Evolutionary conservation across 2,797 vertebrate species (phyloP).

Genomic region (Todus mexicanus): DNA sequence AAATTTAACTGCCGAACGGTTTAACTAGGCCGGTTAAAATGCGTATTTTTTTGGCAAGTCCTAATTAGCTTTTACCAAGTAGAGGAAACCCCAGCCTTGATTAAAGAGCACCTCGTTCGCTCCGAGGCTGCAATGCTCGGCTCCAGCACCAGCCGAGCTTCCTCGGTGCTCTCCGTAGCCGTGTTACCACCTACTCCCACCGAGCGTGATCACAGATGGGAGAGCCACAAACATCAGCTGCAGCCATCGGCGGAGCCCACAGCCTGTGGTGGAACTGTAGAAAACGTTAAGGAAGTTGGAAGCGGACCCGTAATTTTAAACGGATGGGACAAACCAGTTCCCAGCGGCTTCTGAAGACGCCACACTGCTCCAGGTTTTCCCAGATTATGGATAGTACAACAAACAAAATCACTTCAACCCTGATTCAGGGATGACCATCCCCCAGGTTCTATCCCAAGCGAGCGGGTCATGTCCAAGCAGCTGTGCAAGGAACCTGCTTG

Average conservation of each 20-base stretch:
- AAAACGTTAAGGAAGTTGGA: background rate
- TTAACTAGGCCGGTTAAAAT: background rate
- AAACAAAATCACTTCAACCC: background rate
- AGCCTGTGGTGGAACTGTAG: background rate
- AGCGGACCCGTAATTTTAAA: rapidly evolving
- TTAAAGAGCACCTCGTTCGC: background rate
- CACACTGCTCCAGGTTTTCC: background rate
- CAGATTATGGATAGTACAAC: background rate
- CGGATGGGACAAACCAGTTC: background rate
- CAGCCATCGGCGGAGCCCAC: background rate
- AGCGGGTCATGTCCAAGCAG: background rate
- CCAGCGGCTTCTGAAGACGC: background rate
- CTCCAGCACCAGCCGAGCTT: background rate
- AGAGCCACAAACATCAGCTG: background rate
- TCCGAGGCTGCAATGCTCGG: background rate
- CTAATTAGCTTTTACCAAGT: background rate
- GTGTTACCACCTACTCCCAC: background rate
- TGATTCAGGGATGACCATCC: background rate
- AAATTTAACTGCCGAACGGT: background rate
- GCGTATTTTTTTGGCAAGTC: background rate
- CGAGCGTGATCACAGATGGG: background rate
- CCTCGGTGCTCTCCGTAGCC: background rate
- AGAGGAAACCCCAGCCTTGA: background rate
- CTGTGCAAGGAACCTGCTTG: background rate
- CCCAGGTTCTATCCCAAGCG: background rate